Percentiles rank a stretch among this genome's conserved stretches.
phyloP scores from a whole-genome alignment of 2,113 vertebrate species.

The Phylloscopus trochilus region DNA sequence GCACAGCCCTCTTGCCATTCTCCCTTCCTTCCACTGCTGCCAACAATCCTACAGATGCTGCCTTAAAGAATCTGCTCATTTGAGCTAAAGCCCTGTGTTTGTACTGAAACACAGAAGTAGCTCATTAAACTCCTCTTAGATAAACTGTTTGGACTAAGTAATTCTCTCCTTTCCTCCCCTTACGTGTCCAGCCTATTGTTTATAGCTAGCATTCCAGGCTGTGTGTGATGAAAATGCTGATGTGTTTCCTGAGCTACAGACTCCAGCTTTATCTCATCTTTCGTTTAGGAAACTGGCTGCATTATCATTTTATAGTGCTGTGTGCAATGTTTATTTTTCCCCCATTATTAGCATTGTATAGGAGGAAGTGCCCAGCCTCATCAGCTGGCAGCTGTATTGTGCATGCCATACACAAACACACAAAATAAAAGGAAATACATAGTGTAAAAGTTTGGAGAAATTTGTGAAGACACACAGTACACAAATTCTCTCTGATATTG shows the following conservation, averaged over 20 bases:
- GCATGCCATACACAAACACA: background rate
- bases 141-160: conserved; percentile 54
- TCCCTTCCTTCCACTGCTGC: background rate
- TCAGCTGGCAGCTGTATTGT: conserved; percentile 13
- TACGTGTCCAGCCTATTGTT: conserved; percentile 40
- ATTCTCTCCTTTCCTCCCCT: conserved; percentile 45
- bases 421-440: background rate
- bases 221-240: conserved; percentile 55
- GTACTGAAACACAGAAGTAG: background rate
- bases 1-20: background rate
- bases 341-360: conserved; percentile 50
- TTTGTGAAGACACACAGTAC: background rate
- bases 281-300: conserved; percentile 49
- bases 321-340: conserved; percentile 50
- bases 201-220: conserved; percentile 25
- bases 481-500: background rate
- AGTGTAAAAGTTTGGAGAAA: background rate
- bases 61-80: background rate
- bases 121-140: conserved; percentile 44
- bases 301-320: conserved; percentile 46
- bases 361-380: conserved; percentile 44
- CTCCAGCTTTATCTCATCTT: conserved; percentile 59
- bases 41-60: background rate
- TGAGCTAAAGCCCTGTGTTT: background rate
- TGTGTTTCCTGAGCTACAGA: conserved; percentile 59